These are phyloP conservation scores for Sycon ciliatum DNA, from an alignment of 37 sponge, comb jelly and placozoan species.

Conservation along the genomic window DNA sequence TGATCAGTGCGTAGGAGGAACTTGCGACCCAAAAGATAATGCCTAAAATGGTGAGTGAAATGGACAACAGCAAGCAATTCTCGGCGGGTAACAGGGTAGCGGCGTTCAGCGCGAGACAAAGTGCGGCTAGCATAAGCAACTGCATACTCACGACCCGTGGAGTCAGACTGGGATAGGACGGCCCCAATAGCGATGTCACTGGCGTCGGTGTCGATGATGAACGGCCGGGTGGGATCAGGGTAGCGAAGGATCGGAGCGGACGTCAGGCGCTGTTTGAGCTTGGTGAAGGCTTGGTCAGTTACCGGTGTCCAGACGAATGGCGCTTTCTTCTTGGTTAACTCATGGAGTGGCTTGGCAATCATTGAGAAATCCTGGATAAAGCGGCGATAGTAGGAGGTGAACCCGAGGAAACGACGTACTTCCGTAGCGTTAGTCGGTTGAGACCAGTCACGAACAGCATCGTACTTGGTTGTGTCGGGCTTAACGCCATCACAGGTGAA, in stretches of 20 bases:
- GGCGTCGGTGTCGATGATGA: constrained; percentile 46
- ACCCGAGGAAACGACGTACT: constrained; percentile 20
- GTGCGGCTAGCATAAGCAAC: constrained; percentile 15
- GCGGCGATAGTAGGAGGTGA: constrained; percentile 22
- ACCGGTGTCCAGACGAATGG: constrained; percentile 20
- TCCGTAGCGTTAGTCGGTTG: constrained; percentile 12
- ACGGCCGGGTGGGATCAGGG: constrained; percentile 24
- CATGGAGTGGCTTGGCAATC: constrained; percentile 25
- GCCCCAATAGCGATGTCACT: constrained; percentile 34
- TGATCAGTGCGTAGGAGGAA: constrained; percentile 19
- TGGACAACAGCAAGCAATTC: background rate
- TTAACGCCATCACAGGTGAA: constrained; percentile 13
- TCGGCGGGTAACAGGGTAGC: background rate
- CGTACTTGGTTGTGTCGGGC: constrained; percentile 15
- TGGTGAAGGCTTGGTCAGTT: constrained; percentile 23
- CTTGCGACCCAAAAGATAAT: background rate
- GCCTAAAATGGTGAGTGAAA: background rate
- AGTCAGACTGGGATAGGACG: constrained; percentile 19
- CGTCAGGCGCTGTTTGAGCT: constrained; percentile 20
- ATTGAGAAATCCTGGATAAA: constrained; percentile 22
- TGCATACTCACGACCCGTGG: background rate
- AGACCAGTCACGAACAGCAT: constrained; percentile 11
- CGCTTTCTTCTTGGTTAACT: constrained; percentile 22
- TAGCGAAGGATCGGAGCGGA: constrained; percentile 30
- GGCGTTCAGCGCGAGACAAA: background rate